Evolutionary conservation across 2,888 invertebrate species (phyloP), one percentile per base, ranked within the genome.

Genomic region (Polydesmus complanatus): DNA sequence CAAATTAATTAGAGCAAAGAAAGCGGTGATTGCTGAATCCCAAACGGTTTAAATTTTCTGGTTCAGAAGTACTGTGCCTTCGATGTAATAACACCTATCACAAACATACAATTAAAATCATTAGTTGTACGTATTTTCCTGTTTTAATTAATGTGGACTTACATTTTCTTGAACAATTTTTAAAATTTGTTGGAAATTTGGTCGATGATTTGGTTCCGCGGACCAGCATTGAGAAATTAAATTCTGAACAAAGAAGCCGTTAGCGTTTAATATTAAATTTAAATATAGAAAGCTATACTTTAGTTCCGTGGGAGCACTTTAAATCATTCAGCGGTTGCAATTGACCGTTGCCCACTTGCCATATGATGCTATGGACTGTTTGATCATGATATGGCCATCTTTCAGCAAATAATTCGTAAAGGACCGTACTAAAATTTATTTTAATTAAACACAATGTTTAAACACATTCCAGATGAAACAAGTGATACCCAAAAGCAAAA

Each of bases 271-370:
- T n/a, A n/a, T n/a, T n/a, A n/a, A n/a, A n/a, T n/a, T n/a, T n/a
- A n/a, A n/a, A n/a, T n/a, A n/a, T 59, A 54, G 18, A 18, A 27
- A 56, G n/a, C 25, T 64, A 58, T 63, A 73, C 74, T 68, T 72
- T 73, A 27, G 73, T 65, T n/a, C 68, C 68, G n/a, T 68, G 64
- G n/a, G 70, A 69, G 61, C 70, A 69, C 60, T 69, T 69, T 23
- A 73, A 65, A 48, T 68, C 65, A 51, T 66, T 66, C 1, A 74
- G 67, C 18, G 66, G 60, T 37, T 70, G 70, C 21, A 68, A 68
- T 22, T 67, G 56, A 2, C 70, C 70, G 1, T 55, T 64, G 21
- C 69, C 68, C n/a, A 70, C 65, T 53, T 66, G 66, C 66, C 68
- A 70, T 49, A 71, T 67, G 57, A 70, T 60, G 2, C 67, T 61